Evolutionary conservation across 2,888 invertebrate species (phyloP).

Genomic region (Quadriops clusia): DNA sequence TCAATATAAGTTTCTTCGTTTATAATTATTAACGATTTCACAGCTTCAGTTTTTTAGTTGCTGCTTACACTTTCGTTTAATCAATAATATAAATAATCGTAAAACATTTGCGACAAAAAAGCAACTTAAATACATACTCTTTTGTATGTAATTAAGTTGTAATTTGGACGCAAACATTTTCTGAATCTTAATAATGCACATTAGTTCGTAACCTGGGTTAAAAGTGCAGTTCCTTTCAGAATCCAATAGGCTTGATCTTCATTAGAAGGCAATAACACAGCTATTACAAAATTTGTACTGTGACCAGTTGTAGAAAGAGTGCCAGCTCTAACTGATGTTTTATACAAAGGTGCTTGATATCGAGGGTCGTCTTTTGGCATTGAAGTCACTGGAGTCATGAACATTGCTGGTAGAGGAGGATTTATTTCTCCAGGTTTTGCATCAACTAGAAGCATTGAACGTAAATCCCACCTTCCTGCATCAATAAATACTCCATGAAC

Average conservation of each 20-base stretch:
- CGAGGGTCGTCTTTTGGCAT: constrained; percentile 48
- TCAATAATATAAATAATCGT: too few species aligned
- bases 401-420: constrained; percentile 56
- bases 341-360: constrained; percentile 74
- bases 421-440: constrained; percentile 69
- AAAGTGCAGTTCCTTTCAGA: constrained; percentile 73
- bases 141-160: too few species aligned
- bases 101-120: too few species aligned
- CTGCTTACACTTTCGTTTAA: too few species aligned
- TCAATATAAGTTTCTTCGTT: too few species aligned
- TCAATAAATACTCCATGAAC: constrained; percentile 78
- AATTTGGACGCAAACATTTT: too few species aligned
- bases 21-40: too few species aligned
- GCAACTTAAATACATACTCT: too few species aligned
- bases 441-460: constrained; percentile 57
- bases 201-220: constrained; percentile 70
- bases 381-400: constrained; percentile 52
- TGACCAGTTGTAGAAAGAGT: constrained; percentile 83
- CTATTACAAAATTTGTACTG: constrained; percentile 83
- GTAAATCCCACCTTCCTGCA: constrained; percentile 74
- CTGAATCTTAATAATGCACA: not conserved
- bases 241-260: constrained; percentile 71
- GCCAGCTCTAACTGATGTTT: constrained; percentile 79
- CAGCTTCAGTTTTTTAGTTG: too few species aligned
- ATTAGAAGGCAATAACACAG: constrained; percentile 57